Conservation (phyloP, 2,797 vertebrate genomes). For the Odontamblyopus rebecca region DNA sequence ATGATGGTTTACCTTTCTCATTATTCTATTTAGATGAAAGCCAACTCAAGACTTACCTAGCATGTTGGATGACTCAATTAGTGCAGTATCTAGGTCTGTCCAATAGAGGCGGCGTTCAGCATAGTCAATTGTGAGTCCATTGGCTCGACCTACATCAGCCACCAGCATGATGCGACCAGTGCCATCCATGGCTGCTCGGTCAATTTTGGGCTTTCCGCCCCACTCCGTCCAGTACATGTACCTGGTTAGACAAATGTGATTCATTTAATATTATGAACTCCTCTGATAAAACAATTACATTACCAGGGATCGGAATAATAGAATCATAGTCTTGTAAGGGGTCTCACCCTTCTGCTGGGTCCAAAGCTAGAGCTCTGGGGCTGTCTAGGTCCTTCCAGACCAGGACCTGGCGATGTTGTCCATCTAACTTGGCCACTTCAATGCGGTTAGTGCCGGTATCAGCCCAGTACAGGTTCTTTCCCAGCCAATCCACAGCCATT, state of each 20-base stretch:
- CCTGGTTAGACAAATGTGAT: slow-evolving; percentile 59
- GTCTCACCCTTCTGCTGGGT: slow-evolving; percentile 92
- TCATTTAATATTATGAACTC: not conserved
- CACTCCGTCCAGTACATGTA: slow-evolving; percentile 99
- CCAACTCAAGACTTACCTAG: slow-evolving; percentile 75
- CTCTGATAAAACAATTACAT: not conserved
- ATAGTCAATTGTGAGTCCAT: slow-evolving; percentile 96
- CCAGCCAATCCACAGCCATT: slow-evolving; percentile 98
- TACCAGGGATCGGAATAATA: not conserved
- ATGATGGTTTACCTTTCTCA: not conserved
- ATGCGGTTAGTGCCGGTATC: slow-evolving; percentile 97
- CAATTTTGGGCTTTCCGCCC: slow-evolving; percentile 97
- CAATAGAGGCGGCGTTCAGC: slow-evolving; percentile 94
- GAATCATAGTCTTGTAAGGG: not conserved
- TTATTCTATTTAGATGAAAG: not conserved
- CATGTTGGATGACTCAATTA: slow-evolving; percentile 98
- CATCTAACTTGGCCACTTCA: slow-evolving; percentile 94
- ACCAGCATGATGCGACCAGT: slow-evolving; percentile 89
- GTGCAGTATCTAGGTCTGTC: slow-evolving; percentile 95
- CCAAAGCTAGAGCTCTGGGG: slow-evolving; percentile 89
- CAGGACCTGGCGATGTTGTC: slow-evolving; percentile 93
- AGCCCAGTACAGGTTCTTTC: slow-evolving; percentile 98
- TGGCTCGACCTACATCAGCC: slow-evolving; percentile 92
- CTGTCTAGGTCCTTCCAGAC: slow-evolving; percentile 99
- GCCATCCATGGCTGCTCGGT: slow-evolving; percentile 96